Conservation (phyloP, 1,140 invertebrate genomes). For the Drosophila bocki region DNA sequence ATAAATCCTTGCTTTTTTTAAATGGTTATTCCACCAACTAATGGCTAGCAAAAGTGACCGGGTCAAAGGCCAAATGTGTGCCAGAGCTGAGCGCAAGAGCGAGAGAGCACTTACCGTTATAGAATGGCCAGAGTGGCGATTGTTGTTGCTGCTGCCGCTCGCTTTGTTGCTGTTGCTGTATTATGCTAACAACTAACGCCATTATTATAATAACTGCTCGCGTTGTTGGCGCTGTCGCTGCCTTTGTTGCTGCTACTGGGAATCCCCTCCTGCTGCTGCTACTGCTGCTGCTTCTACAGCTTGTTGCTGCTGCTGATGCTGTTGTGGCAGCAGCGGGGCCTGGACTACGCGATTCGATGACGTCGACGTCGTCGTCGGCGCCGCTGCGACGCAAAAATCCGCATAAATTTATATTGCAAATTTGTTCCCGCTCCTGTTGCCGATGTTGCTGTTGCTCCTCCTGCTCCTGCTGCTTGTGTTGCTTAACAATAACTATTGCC, state of each 20-base stretch:
- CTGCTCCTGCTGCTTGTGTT: slow-evolving; percentile 45
- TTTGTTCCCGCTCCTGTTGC: slow-evolving; percentile 38
- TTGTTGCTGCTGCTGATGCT: slow-evolving; percentile 25
- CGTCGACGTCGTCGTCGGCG: slow-evolving; percentile 50
- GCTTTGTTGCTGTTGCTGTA: slow-evolving; percentile 60
- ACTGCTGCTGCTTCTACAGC: slow-evolving; percentile 8
- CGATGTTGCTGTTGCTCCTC: slow-evolving; percentile 19
- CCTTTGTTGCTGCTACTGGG: slow-evolving; percentile 8
- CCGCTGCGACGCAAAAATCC: slow-evolving; percentile 50
- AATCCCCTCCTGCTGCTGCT: slow-evolving; percentile 11
- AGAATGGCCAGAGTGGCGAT: slow-evolving; percentile 63
- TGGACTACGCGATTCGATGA: slow-evolving; percentile 46
- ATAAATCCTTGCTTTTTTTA: neutral
- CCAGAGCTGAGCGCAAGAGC: slow-evolving; percentile 20
- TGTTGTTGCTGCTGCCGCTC: slow-evolving; percentile 29
- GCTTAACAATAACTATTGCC: slow-evolving; percentile 67
- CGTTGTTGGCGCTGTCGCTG: slow-evolving; percentile 25
- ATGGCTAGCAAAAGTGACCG: neutral
- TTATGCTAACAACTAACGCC: slow-evolving; percentile 78
- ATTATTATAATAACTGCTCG: slow-evolving; percentile 72
- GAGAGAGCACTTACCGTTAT: slow-evolving; percentile 62
- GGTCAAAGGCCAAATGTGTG: slow-evolving; percentile 36
- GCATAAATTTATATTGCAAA: slow-evolving; percentile 68
- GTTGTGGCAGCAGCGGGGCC: slow-evolving; percentile 33
- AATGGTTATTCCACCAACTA: neutral